Evolutionary conservation across 1,140 invertebrate species (phyloP).

Genomic region (Pristionchus pacificus): DNA sequence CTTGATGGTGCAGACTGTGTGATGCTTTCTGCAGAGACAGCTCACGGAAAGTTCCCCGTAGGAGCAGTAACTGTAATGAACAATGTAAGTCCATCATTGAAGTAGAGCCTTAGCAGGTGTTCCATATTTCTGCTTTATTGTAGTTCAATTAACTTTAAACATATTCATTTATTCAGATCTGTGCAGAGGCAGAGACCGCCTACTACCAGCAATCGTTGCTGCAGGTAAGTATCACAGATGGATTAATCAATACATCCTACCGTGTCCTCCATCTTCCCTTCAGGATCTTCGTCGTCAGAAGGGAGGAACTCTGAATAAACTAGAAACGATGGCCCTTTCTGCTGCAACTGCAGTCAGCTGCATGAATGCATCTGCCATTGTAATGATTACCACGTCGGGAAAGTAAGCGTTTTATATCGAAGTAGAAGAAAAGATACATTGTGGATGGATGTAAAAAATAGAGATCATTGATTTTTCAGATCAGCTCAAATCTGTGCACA

Average conservation of each 20-base stretch:
- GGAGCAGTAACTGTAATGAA: conserved; percentile 63
- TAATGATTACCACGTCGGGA: conserved; percentile 87
- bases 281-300: not conserved
- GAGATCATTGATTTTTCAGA: not conserved
- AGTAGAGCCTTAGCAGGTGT: not conserved
- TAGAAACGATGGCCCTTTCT: conserved; percentile 60
- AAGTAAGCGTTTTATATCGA: conserved; percentile 56
- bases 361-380: conserved; percentile 81
- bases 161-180: conserved; percentile 66
- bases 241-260: no score
- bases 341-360: conserved; percentile 90
- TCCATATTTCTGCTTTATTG: conserved; percentile 9
- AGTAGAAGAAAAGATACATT: no score
- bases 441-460: no score
- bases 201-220: conserved; percentile 90
- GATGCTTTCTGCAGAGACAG: conserved; percentile 67
- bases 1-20: conserved; percentile 69
- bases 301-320: not conserved
- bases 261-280: no score
- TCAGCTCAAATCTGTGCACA: not conserved
- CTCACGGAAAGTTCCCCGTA: conserved; percentile 66
- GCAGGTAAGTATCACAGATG: conserved; percentile 73
- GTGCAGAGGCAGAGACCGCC: conserved; percentile 93
- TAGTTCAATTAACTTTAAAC: conserved; percentile 1
- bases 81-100: conserved; percentile 47